Evolutionary conservation across 37 sponge, comb jelly and placozoan genomes (phyloP).

Genomic region (Halichondria panicea): DNA sequence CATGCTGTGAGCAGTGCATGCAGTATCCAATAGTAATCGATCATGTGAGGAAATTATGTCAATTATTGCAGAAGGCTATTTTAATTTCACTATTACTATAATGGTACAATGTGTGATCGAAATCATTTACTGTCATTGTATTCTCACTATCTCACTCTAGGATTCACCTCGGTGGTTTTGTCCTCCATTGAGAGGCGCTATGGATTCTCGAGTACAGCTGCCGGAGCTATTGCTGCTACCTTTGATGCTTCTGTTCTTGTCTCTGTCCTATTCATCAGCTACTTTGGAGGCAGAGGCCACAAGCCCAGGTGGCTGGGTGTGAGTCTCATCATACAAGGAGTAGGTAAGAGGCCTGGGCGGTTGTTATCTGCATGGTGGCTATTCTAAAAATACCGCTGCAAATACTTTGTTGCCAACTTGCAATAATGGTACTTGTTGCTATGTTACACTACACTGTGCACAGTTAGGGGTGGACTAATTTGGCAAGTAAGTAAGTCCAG

Average conservation of each 20-base stretch:
- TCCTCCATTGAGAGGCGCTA: constrained; percentile 75
- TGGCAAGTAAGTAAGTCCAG: neutral
- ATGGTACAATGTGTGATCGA: no score
- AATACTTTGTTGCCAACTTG: no score
- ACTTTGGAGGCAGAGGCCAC: constrained; percentile 82
- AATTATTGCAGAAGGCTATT: no score
- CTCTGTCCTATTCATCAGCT: constrained; percentile 67
- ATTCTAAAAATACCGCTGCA: no score
- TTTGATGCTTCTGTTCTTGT: constrained; percentile 67
- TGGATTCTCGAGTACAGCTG: constrained; percentile 51
- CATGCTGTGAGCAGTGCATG: no score
- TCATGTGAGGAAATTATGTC: no score
- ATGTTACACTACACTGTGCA: neutral
- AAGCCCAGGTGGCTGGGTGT: constrained; percentile 79
- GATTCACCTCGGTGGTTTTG: constrained; percentile 72
- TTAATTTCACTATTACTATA: no score
- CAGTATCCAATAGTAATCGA: no score
- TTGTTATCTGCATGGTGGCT: no score
- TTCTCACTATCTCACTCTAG: constrained; percentile 4
- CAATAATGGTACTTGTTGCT: no score
- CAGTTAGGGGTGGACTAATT: no score
- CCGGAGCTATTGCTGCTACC: constrained; percentile 62
- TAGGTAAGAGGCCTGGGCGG: constrained; percentile 37
- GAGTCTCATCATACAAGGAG: constrained; percentile 57
- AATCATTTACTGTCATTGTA: neutral